These are phyloP conservation scores for Sphenodon punctatus DNA, from an alignment of 2,797 vertebrate species.

Conservation along the genomic window DNA sequence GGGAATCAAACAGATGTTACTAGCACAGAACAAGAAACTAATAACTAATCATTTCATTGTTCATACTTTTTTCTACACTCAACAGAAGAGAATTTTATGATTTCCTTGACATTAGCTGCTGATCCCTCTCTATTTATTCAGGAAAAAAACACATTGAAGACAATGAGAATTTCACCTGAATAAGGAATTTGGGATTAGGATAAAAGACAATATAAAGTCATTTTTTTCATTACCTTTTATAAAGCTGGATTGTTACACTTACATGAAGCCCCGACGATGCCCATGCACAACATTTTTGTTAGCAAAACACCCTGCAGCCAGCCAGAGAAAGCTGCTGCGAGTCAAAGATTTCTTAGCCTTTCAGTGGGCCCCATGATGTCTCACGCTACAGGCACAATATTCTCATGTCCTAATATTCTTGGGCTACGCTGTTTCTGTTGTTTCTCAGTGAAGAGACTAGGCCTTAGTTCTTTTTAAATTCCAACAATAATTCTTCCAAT, in stretches of 20 bases:
- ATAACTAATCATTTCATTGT: not conserved
- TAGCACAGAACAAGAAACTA: not conserved
- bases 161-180: not conserved
- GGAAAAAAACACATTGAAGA: not conserved
- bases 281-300: too few relatives aligned
- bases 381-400: too few relatives aligned
- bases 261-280: too few relatives aligned
- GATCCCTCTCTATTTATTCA: not conserved
- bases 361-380: too few relatives aligned
- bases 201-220: not conserved
- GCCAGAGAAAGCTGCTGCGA: too few relatives aligned
- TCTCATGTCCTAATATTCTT: too few relatives aligned
- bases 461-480: too few relatives aligned
- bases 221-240: not conserved
- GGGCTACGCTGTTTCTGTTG: not conserved
- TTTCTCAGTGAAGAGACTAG: not conserved
- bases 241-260: too few relatives aligned
- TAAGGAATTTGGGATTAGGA: not conserved
- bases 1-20: not conserved
- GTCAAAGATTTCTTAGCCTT: too few relatives aligned
- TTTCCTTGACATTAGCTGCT: not conserved
- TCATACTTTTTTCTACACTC: not conserved
- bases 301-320: too few relatives aligned
- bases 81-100: not conserved
- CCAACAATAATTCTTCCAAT: too few relatives aligned